Evolutionary conservation across 2,888 invertebrate species (phyloP).

Genomic region (Phanerotoma sp.): DNA sequence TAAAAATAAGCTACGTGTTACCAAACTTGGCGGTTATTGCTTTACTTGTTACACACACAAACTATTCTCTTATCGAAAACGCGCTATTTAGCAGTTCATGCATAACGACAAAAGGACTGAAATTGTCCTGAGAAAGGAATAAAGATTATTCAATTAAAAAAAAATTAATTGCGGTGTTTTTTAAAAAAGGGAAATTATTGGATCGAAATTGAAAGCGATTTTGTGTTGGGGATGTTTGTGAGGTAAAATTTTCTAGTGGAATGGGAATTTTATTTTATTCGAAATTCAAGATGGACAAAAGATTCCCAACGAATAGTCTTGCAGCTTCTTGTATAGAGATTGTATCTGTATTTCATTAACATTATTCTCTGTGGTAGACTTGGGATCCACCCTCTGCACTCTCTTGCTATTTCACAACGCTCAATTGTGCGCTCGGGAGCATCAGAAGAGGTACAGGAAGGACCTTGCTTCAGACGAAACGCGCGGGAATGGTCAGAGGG

Average conservation of each 20-base stretch:
- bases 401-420: conserved; percentile 30
- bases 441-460: conserved; percentile 15
- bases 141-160: background rate
- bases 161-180: background rate
- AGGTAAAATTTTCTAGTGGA: background rate
- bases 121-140: conserved; percentile 6
- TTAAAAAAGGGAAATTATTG: background rate
- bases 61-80: conserved; percentile 1
- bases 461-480: background rate
- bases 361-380: conserved; percentile 55
- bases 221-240: background rate
- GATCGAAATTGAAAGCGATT: too few species aligned
- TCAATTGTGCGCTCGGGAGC: conserved; percentile 43
- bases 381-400: conserved; percentile 30
- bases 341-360: conserved; percentile 58
- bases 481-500: background rate
- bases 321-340: conserved; percentile 50
- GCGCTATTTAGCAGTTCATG: conserved; percentile 20
- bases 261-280: conserved; percentile 12
- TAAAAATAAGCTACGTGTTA: background rate
- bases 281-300: conserved; percentile 40
- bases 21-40: background rate
- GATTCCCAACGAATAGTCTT: conserved; percentile 37
- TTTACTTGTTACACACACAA: background rate
- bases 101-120: conserved; percentile 12